Conservation (phyloP, 2,797 vertebrate species). For the Fistularia tabacaria region DNA sequence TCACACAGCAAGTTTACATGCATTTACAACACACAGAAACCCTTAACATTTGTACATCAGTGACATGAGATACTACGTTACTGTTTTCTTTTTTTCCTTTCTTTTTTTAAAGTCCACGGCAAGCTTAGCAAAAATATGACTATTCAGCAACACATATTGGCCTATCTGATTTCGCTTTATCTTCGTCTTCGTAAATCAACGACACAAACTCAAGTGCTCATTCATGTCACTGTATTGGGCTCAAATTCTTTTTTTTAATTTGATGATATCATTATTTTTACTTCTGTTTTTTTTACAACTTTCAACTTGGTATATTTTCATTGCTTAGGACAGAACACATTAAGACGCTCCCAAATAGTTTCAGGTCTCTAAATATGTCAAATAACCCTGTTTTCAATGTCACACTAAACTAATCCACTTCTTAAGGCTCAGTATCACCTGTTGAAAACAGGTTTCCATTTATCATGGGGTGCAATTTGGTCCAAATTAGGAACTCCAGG, state of each 20-base stretch:
- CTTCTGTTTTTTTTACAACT: not conserved
- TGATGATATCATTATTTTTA: not conserved
- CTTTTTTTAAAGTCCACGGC: slow-evolving; percentile 58
- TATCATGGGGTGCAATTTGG: slow-evolving; percentile 29
- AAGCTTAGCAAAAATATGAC: slow-evolving; percentile 74
- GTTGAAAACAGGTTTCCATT: slow-evolving; percentile 15
- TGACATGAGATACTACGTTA: slow-evolving; percentile 70
- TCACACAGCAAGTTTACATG: slow-evolving; percentile 79
- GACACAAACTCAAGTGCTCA: slow-evolving; percentile 22
- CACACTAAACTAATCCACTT: slow-evolving; percentile 12
- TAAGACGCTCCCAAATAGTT: too few species aligned
- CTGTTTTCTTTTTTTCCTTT: slow-evolving; percentile 48
- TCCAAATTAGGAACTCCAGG: slow-evolving; percentile 31
- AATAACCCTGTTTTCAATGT: slow-evolving; percentile 42
- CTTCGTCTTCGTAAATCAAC: slow-evolving; percentile 11
- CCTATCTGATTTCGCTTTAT: slow-evolving; percentile 12
- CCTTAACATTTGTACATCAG: slow-evolving; percentile 73
- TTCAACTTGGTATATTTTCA: slow-evolving; percentile 17
- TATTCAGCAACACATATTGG: slow-evolving; percentile 79
- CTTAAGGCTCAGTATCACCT: slow-evolving; percentile 51
- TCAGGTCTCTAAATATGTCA: not conserved
- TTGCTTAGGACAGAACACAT: not conserved
- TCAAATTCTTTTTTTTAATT: slow-evolving; percentile 17
- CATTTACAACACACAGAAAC: slow-evolving; percentile 78
- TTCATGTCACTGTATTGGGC: slow-evolving; percentile 10